Evolutionary conservation across 2,113 vertebrate genomes (phyloP), one percentile per base, ranked within the genome.

Genomic region (Columba janthina): DNA sequence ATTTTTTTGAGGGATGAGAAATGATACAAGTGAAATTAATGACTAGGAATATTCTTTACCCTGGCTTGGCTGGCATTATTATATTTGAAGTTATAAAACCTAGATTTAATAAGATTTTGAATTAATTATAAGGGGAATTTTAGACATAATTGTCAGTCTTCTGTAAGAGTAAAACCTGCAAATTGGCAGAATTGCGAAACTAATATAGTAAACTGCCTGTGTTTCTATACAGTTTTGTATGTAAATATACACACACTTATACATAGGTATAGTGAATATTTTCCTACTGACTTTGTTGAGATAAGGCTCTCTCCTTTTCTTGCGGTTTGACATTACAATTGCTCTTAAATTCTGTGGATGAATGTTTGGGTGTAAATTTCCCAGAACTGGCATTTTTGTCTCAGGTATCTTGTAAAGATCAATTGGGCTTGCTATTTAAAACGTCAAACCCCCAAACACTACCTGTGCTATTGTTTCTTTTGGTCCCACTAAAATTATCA

Each of bases 51-150:
- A 90, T 93, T 95, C 97, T 95, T 92, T 85, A 54, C 90, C 93
- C 96, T 89, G 91, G 89, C 92, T 97, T 44, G 93, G 95, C 84
- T 94, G 34, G 89, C 44, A 0, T 90, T 97, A 96, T 96, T 97
- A 93, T 97, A 97, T 96, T 97, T 97, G 95, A 98, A 97, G 97
- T 98, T 97, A 97, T 97, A 97, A 97, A 98, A 98, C 88, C 96
- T 97, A 94, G 91, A 96, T 97, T 98, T 98, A 98, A 98, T 98
- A 97, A 98, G 97, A 98, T 93, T 97, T 96, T 98, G 94, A 98
- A 98, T 98, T 98, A 98, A 98, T 97, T 97, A 98, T 98, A 96
- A 98, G 93, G 93, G 88, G 71, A 96, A 96, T 97, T 97, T 98
- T 96, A 94, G 89, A 97, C 94, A 91, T 97, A 96, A 97, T 96